These are phyloP conservation scores for Pararge aegeria DNA, from an alignment of 1,140 invertebrate genomes.

Conservation along the genomic window DNA sequence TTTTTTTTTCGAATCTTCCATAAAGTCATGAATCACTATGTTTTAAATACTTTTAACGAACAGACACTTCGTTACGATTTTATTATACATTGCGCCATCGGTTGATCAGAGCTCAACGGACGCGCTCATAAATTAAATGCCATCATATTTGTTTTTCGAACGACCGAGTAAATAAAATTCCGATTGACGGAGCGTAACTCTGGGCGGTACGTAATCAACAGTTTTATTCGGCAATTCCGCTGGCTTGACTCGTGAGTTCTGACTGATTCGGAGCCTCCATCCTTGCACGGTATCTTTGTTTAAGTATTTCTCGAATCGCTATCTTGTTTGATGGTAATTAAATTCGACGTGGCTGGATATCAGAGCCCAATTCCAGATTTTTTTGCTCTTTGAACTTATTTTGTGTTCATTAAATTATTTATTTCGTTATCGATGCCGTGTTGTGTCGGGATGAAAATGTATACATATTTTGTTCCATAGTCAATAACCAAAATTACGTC, in stretches of 20 bases:
- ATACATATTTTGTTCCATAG: no score
- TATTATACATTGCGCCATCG: conserved; percentile 37
- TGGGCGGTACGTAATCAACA: conserved; percentile 70
- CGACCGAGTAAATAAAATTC: conserved; percentile 71
- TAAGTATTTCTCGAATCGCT: conserved; percentile 60
- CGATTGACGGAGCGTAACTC: conserved; percentile 72
- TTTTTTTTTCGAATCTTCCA: background rate
- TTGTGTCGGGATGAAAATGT: background rate
- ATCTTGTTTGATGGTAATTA: conserved; percentile 60
- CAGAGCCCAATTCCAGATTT: conserved; percentile 1
- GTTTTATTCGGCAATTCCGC: conserved; percentile 70
- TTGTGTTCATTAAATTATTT: background rate
- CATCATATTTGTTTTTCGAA: conserved; percentile 75
- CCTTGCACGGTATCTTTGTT: conserved; percentile 52
- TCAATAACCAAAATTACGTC: no score
- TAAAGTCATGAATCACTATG: background rate
- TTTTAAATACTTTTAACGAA: background rate
- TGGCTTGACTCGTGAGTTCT: conserved; percentile 58
- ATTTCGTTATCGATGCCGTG: background rate
- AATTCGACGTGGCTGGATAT: conserved; percentile 47
- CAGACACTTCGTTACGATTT: conserved; percentile 24
- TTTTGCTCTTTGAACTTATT: background rate
- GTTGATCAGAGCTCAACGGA: conserved; percentile 44
- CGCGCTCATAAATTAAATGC: conserved; percentile 73
- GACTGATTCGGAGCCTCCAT: conserved; percentile 34